These are phyloP conservation scores for Habrosyne pyritoides DNA, from an alignment of 2,888 invertebrate species.

Conservation along the genomic window DNA sequence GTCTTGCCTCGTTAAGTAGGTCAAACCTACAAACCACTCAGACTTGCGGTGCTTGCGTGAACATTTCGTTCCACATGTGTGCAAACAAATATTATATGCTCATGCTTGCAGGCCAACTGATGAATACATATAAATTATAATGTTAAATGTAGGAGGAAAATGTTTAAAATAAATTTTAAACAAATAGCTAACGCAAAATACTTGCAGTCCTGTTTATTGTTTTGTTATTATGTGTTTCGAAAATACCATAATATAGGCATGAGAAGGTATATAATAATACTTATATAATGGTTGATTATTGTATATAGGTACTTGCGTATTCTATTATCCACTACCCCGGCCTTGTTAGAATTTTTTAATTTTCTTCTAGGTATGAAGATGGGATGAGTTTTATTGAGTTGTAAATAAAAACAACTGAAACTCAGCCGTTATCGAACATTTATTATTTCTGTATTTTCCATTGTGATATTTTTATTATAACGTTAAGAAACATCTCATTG, in stretches of 20 bases:
- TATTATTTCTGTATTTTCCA: conserved; percentile 32
- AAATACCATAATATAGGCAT: too few species aligned
- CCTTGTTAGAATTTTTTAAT: background rate
- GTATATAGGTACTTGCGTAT: too few species aligned
- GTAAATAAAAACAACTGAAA: background rate
- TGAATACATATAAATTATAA: background rate
- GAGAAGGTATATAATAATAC: too few species aligned
- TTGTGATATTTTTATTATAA: conserved; percentile 33
- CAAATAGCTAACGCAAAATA: background rate
- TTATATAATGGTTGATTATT: too few species aligned
- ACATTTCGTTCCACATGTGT: conserved; percentile 22
- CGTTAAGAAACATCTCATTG: conserved; percentile 60
- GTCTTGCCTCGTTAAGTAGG: conserved; percentile 16
- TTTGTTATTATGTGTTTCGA: background rate
- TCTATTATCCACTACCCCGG: too few species aligned
- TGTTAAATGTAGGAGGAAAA: background rate
- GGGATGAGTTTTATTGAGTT: background rate
- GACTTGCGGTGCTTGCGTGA: conserved; percentile 13
- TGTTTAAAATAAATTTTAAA: background rate
- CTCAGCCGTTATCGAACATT: background rate
- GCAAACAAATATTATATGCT: conserved; percentile 14
- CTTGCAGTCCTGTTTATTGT: background rate
- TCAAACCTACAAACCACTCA: conserved; percentile 12
- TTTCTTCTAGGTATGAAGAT: too few species aligned
- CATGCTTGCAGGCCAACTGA: background rate